Base-by-base conservation (phyloP, 2,888 invertebrate species). In the Eurytoma adleriae region DNA sequence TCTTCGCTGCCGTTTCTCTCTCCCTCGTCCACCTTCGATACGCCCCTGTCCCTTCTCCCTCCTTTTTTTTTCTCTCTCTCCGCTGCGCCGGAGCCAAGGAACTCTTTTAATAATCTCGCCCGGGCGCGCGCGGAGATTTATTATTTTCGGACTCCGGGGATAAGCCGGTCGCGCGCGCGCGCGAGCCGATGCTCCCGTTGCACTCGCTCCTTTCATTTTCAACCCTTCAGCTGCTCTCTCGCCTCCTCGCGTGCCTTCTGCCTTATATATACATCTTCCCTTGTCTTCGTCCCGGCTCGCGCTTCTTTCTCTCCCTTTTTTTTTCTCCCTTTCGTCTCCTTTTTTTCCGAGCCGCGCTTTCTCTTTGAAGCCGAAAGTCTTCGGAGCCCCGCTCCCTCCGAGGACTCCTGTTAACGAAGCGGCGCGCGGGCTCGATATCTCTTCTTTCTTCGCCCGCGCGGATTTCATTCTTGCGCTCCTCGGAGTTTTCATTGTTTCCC, bases 41-140 rank as follows among this genome's bases (percentile, higher is more conserved):
- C 16, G 50, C 71, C 24, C 57, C 56, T 57, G 64, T 69, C 69
- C 40, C 40, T 40, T 40, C 40, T 67, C 61, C 54, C 27, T 50
- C 18, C 48, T 56, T 79, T 83, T 83, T 81, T 3, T 70, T 48
- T 66, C 4, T 54, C 77, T 50, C 24, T 56, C 40, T 71, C 24
- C 40, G 56, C 54, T 48, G 20, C 56, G n/a, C n/a, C 27, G 20
- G 50, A 71, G 72, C 27, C 62, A 20, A 87, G 87, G 84, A 86
- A 88, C 88, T 88, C 88, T 90, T 90, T 90, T 90, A 90, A 90
- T 90, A 90, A 90, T 89, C 88, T 86, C 86, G 86, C 88, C 86
- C 85, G 85, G 86, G 85, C 85, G 85, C 85, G 85, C 86, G 85
- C 88, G 85, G 89, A 90, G 90, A 90, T 90, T 90, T 90, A 90